phyloP scores from a whole-genome alignment of 92 coral and sea anemone species.

The Siderastrea radians region DNA sequence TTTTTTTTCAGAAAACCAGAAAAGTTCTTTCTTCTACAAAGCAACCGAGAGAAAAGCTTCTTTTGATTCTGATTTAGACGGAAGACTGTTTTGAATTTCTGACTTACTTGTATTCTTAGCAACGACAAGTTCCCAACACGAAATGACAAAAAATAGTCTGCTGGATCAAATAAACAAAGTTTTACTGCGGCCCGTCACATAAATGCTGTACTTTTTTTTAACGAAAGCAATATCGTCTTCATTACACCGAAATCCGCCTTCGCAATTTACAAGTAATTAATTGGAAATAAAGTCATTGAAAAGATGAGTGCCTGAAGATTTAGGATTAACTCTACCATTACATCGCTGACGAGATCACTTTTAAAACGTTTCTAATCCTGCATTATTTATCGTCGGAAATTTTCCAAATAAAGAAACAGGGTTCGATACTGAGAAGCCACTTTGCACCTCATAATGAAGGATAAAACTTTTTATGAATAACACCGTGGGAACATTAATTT shows the following conservation, averaged over 20 bases:
- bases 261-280: background rate
- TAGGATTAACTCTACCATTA: background rate
- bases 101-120: no score
- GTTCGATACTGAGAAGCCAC: background rate
- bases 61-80: background rate
- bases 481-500: background rate
- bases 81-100: background rate
- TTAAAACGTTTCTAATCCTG: background rate
- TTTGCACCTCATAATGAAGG: background rate
- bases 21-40: background rate
- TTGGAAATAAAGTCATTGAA: background rate
- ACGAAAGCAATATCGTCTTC: background rate
- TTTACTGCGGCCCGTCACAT: no score
- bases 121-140: no score
- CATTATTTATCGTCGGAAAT: background rate
- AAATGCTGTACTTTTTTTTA: no score
- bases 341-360: background rate
- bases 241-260: background rate
- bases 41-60: background rate
- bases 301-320: background rate
- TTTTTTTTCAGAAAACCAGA: no score
- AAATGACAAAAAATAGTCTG: no score
- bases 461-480: background rate
- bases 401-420: background rate
- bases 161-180: no score